Evolutionary conservation across 2,888 invertebrate species (phyloP).

Genomic region (Apamea anceps): DNA sequence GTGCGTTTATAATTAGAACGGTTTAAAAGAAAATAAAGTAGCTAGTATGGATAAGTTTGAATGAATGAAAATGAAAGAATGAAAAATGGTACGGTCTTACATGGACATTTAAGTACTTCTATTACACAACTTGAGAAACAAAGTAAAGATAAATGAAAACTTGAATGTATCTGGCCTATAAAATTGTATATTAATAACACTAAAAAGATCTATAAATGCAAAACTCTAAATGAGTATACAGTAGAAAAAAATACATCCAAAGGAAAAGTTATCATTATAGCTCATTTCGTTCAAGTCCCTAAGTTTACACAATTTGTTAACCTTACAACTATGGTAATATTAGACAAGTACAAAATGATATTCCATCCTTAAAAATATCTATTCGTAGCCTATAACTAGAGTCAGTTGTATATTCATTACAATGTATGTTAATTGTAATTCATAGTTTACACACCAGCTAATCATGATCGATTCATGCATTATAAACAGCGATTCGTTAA

Average conservation of each 20-base stretch:
- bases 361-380: constrained; percentile 87
- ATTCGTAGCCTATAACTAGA: constrained; percentile 88
- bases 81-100: constrained; percentile 81
- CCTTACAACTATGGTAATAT: constrained; percentile 89
- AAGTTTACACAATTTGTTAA: constrained; percentile 89
- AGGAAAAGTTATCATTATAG: constrained; percentile 83
- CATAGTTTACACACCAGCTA: constrained; percentile 81
- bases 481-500: constrained; percentile 74
- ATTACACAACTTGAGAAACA: constrained; percentile 70
- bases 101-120: constrained; percentile 87
- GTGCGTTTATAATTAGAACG: constrained; percentile 86
- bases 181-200: constrained; percentile 84
- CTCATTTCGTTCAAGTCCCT: constrained; percentile 87
- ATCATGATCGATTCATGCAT: constrained; percentile 78
- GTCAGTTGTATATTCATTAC: constrained; percentile 88
- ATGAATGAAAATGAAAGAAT: constrained; percentile 78
- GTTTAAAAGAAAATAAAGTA: constrained; percentile 75
- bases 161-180: constrained; percentile 77
- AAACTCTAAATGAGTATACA: constrained; percentile 88
- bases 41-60: constrained; percentile 73
- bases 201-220: constrained; percentile 90
- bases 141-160: constrained; percentile 71
- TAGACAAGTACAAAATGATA: constrained; percentile 91
- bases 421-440: constrained; percentile 79
- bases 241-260: constrained; percentile 89